Evolutionary conservation across 2,888 invertebrate species (phyloP).

Genomic region (Stenodera caucasica): DNA sequence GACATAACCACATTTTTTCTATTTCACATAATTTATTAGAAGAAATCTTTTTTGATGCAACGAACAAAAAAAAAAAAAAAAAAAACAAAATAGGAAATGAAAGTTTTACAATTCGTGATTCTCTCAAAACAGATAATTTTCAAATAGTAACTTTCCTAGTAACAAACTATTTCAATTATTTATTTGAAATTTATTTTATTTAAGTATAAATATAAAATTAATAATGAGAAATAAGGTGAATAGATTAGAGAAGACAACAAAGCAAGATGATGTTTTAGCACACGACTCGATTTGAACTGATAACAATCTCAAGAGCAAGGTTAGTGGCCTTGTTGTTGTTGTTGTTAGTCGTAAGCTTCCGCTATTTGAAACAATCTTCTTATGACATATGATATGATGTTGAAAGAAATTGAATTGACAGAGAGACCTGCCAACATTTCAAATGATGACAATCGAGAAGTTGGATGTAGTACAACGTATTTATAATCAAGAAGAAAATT

Average conservation of each 20-base stretch:
- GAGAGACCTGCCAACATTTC: neutral
- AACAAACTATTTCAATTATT: too few relatives aligned
- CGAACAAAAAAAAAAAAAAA: too few relatives aligned
- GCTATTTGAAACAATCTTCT: conserved; percentile 2
- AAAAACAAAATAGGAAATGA: neutral
- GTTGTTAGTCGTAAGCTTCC: neutral
- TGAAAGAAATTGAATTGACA: neutral
- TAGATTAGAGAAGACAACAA: neutral
- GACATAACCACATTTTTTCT: neutral
- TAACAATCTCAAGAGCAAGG: conserved; percentile 3
- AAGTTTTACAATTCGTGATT: neutral
- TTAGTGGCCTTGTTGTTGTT: conserved; percentile 4
- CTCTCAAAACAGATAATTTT: neutral
- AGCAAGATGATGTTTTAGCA: neutral
- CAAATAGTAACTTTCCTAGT: conserved; percentile 1
- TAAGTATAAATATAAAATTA: neutral
- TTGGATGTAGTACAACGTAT: too few relatives aligned
- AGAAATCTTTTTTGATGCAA: conserved; percentile 4
- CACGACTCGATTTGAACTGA: conserved; percentile 6
- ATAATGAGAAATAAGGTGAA: neutral
- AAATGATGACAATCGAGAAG: neutral
- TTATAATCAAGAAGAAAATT: too few relatives aligned
- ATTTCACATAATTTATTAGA: neutral
- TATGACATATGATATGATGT: conserved; percentile 2
- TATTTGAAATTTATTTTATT: neutral